Base-by-base conservation (phyloP, 2,113 vertebrate genomes). In the Paratilapia polleni region DNA sequence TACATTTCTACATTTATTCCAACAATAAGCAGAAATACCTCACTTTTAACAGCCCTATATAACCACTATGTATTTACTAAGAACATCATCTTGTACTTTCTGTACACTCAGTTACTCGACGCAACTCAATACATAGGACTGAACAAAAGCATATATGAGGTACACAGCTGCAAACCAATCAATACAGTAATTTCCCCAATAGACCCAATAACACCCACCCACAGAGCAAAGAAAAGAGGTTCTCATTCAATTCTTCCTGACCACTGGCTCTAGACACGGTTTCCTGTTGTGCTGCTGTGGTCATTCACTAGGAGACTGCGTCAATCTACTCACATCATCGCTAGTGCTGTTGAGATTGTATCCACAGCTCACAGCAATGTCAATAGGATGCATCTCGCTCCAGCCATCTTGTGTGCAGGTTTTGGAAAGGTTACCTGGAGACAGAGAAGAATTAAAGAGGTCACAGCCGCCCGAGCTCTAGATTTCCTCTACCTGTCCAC, bases 331-430 rank as follows among this genome's bases (percentile, higher is more conserved):
- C 96, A 96, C 96, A 4, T 97, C 96, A 6, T 94, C 93, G 3
- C 57, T 81, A 0, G 93, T 96, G 84, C 89, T 84, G 86, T 96
- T 97, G 81, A 95, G 87, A 79, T 97, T 95, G 36, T 96, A 96
- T 15, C 97, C 97, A 87, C 98, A 99, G 90, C 97, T 97, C 2
- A 93, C 0, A 0, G 92, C 3, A 0, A 98, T 98, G 0, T 96
- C 95, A 0, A 96, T 90, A 1, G 97, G 97, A 77, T 95, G 95
- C 92, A 98, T 95, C 1, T 95, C 93, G 0, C 97, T 96, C 98
- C 98, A 99, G 84, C 98, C 98, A 3, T 96, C 90, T 1, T 87
- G 94, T 0, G 97, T 98, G 77, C 98, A 99, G 84, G 92, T 97
- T 88, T 97, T 97, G 83, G 96, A 97, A 89, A 99, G 96, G 1